Evolutionary conservation across 2,888 invertebrate genomes (phyloP), one percentile per base, ranked within the genome.

Genomic region (Doris montereyensis): DNA sequence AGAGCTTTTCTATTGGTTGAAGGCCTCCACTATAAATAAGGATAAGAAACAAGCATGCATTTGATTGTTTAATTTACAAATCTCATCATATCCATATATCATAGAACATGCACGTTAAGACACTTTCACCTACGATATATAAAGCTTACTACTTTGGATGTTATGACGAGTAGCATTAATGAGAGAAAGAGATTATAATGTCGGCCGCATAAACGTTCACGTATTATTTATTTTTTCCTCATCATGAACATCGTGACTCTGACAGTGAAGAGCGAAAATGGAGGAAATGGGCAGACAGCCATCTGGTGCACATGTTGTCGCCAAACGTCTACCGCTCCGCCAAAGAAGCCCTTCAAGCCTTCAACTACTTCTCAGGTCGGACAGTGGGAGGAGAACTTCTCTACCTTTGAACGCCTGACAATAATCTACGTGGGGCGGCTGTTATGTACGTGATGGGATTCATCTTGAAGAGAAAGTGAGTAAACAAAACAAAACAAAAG

Each of bases 401-500:
- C 97, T 0, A 89, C 93, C 0, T 96, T 96, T 95, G 97, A 98
- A 91, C 94, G 96, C 83, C 92, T 93, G 70, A 90, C 97, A 52
- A 96, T 98, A 92, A 95, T 99, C 0, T 97, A 98, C 89, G 94
- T 96, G 0, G 99, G 2, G 97, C 99, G 0, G 92, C 94, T 3
- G 98, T 96, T 0, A 99, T 99, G 99, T 98, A 95, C 94, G 89
- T 96, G 35, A 95, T 99, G 84, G 95, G 96, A 0, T 98, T 97
- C 91, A 93, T 95, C 81, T 93, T 99, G 13, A 97, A 97, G 90
- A 95, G 95, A 87, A 95, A 94, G 94, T 95, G 91, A 85, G 83
- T 81, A n/a, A n/a, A n/a, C n/a, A n/a, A n/a, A n/a, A n/a, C n/a
- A n/a, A n/a, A n/a, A n/a, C n/a, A n/a, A n/a, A n/a, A n/a, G n/a